Evolutionary conservation across 2,113 vertebrate genomes (phyloP).

Genomic region (Catagonus wagneri): DNA sequence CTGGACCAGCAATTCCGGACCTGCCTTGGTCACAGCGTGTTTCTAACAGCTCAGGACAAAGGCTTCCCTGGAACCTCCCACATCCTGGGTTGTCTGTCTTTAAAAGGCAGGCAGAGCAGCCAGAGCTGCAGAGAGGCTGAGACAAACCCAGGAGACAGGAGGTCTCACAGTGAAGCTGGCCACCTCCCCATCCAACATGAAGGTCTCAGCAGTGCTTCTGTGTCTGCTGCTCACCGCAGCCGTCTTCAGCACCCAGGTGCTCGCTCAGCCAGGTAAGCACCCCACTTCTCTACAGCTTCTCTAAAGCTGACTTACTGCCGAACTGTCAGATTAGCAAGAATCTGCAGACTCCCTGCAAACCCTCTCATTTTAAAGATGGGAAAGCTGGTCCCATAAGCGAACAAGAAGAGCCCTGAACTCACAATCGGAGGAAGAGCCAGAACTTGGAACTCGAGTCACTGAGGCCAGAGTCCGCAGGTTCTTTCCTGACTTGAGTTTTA

Average conservation of each 20-base stretch:
- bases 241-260: background rate
- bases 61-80: slow-evolving; percentile 20
- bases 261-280: slow-evolving; percentile 70
- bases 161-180: accelerated
- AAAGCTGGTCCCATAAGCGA: background rate
- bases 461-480: background rate
- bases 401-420: background rate
- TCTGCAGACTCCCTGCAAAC: background rate
- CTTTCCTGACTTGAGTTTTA: background rate
- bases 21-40: background rate
- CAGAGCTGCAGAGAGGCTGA: background rate
- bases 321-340: background rate
- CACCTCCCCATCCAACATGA: background rate
- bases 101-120: slow-evolving; percentile 32
- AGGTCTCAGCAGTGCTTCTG: background rate
- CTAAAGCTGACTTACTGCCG: background rate
- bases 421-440: background rate
- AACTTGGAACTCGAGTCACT: background rate
- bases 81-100: background rate
- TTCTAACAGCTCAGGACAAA: background rate
- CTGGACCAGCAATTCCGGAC: background rate
- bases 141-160: background rate
- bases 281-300: accelerated
- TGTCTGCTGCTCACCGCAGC: slow-evolving; percentile 19
- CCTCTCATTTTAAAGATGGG: background rate